Evolutionary conservation across 1,140 invertebrate species (phyloP).

Genomic region (Macrosteles quadrilineatus): DNA sequence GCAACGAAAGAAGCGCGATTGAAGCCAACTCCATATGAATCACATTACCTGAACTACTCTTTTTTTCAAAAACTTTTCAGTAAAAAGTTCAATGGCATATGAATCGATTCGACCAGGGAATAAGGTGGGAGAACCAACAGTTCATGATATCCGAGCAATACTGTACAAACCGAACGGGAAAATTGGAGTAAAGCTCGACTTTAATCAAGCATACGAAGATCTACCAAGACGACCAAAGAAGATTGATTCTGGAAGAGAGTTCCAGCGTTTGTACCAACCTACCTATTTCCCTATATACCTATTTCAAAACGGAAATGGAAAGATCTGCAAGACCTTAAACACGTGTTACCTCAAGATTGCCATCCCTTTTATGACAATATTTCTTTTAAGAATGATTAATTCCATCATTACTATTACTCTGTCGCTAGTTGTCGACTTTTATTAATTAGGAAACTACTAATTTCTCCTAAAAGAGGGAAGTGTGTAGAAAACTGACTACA

Average conservation of each 20-base stretch:
- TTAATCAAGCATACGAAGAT: constrained; percentile 5
- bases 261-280: too few relatives aligned
- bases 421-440: not conserved
- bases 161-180: constrained; percentile 24
- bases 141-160: constrained; percentile 27
- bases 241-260: too few relatives aligned
- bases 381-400: not conserved
- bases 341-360: constrained; percentile 15
- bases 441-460: not conserved
- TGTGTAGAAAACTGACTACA: not conserved
- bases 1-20: constrained; percentile 3
- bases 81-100: too few relatives aligned
- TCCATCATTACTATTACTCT: not conserved
- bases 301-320: too few relatives aligned
- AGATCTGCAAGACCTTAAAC: constrained; percentile 30
- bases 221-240: constrained; percentile 18
- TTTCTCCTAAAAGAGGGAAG: not conserved
- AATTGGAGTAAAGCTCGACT: constrained; percentile 19
- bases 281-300: too few relatives aligned
- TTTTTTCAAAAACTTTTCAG: not conserved
- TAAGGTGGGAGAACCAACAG: constrained; percentile 29
- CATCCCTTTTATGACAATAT: constrained; percentile 31
- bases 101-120: constrained; percentile 28
- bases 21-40: not conserved
- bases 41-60: constrained; percentile 8